Evolutionary conservation across 2,888 invertebrate genomes (phyloP), one percentile per base, ranked within the genome.

Genomic region (Leptopilina drosophilae): DNA sequence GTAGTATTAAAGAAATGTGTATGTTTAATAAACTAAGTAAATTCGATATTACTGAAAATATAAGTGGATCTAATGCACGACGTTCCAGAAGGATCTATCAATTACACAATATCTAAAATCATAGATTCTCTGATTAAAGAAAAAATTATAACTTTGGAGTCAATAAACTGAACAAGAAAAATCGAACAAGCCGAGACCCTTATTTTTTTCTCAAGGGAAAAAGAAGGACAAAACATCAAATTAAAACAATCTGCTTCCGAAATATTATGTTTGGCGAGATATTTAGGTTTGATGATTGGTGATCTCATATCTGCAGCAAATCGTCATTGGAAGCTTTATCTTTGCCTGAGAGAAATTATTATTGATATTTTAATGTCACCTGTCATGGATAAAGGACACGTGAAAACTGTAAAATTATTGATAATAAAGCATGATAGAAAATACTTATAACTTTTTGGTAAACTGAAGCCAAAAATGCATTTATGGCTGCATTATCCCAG

Each of bases 261-360:
- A 76, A 80, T 83, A 64, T 69, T 83, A 26, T 81, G 81, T 42
- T 73, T 79, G 12, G 69, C 79, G 64, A 76, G 81, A 46, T 81
- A 83, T 67, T 77, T 83, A 40, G 78, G 80, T 33, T 59, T 80
- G 0, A 81, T 80, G 76, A 82, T 82, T 78, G 81, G 81, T 14
- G 80, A 80, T 49, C 64, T 76, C 12, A 67, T 81, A 64, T 80
- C 76, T 15, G 59, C 77, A 33, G 59, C 9, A 7, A 40, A 78
- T 49, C 8, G 62, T 5, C 33, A 77, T 14, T 78, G 79, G 80
- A 77, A 80, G 6, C 67, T 82, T 53, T 80, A 82, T 76, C 15
- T 14, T 5, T 20, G 20, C 49, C 3, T 73, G 2, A 76, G 78
- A 59, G 40, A 73, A 78, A 66, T 81, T n/a, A 66, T 81, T n/a